Evolutionary conservation across 2,113 vertebrate species (phyloP).

Genomic region (Pygoscelis adeliae): DNA sequence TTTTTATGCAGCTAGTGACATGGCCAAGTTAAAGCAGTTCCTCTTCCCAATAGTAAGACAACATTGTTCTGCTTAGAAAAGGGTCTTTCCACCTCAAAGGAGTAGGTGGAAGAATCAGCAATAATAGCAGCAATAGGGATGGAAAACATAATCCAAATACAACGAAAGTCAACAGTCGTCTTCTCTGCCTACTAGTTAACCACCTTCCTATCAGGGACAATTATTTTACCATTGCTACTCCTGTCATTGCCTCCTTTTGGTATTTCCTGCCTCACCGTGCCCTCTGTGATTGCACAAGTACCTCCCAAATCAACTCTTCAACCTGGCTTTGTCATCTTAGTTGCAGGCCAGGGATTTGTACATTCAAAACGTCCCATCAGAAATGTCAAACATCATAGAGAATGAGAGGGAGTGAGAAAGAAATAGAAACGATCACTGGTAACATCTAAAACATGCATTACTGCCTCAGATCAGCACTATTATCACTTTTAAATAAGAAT

Average conservation of each 20-base stretch:
- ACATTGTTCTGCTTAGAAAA: not conserved
- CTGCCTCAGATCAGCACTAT: not conserved
- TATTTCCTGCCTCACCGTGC: not conserved
- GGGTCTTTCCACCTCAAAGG: not conserved
- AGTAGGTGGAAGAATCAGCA: not conserved
- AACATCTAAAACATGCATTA: not conserved
- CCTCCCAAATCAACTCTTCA: not conserved
- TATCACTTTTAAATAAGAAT: not conserved
- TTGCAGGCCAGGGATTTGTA: not conserved
- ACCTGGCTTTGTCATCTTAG: not conserved
- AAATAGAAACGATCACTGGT: not conserved
- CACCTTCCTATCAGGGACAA: not conserved
- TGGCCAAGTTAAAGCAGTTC: not conserved
- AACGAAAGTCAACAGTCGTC: not conserved
- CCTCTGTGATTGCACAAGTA: not conserved
- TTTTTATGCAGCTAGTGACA: not conserved
- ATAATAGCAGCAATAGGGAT: not conserved
- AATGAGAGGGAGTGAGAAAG: not conserved
- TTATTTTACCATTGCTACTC: not conserved
- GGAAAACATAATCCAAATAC: not conserved
- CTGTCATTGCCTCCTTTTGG: not conserved
- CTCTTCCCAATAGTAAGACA: not conserved
- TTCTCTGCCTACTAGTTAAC: not conserved
- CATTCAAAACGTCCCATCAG: not conserved
- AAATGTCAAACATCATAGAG: not conserved